These are phyloP conservation scores for Biston betularia DNA, from an alignment of 2,888 invertebrate species.

Conservation along the genomic window DNA sequence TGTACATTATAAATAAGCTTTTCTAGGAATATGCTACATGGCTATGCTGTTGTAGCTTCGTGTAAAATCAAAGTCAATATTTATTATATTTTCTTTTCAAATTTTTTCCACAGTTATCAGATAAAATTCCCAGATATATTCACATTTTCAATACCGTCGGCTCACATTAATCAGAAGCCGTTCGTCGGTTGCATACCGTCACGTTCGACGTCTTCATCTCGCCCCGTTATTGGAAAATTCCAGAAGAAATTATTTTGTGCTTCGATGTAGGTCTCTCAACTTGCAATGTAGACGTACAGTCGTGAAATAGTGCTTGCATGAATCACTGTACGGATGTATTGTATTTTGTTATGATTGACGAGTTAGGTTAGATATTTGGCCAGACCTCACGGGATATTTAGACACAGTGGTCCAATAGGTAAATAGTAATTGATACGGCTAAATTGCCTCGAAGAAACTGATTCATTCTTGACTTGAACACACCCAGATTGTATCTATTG, in stretches of 20 bases:
- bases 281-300: neutral
- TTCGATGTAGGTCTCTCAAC: conserved; percentile 24
- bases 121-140: conserved; percentile 12
- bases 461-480: no score
- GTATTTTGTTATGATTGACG: neutral
- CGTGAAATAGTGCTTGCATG: neutral
- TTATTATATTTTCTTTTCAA: neutral
- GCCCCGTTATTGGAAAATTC: conserved; percentile 68
- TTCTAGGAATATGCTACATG: no score
- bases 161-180: conserved; percentile 42
- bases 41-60: no score
- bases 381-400: no score
- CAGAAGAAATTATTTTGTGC: conserved; percentile 54
- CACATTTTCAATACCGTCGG: conserved; percentile 23
- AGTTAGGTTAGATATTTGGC: no score
- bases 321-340: neutral
- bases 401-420: no score
- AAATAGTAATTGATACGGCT: no score
- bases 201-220: conserved; percentile 58
- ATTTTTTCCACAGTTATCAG: conserved; percentile 1
- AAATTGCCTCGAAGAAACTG: no score
- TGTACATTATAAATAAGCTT: no score
- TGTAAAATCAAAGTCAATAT: neutral
- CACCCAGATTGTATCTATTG: no score
- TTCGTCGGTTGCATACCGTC: conserved; percentile 52